Evolutionary conservation across 2,113 vertebrate genomes (phyloP).

Genomic region (Phodopus roborovskii): DNA sequence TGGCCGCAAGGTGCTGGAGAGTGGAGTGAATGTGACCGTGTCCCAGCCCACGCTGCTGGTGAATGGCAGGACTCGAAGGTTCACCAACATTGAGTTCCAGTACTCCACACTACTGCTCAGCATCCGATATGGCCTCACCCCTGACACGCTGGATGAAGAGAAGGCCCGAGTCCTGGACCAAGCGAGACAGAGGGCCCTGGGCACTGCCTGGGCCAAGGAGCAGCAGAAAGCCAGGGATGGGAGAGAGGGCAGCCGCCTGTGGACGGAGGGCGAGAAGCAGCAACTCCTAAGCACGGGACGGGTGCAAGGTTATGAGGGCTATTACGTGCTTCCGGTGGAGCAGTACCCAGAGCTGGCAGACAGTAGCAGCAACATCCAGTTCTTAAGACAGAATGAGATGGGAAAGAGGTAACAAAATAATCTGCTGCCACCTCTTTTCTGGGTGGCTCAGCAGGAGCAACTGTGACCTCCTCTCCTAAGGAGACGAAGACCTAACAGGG

Average conservation of each 20-base stretch:
- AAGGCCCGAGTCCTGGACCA: slow-evolving; percentile 95
- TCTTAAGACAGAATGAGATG: slow-evolving; percentile 99
- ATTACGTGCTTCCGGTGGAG: slow-evolving; percentile 98
- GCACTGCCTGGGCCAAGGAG: slow-evolving; percentile 95
- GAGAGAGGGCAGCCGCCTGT: slow-evolving; percentile 95
- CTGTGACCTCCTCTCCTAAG: slow-evolving; percentile 95
- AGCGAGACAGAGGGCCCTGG: slow-evolving; percentile 95
- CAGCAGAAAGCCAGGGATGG: slow-evolving; percentile 96
- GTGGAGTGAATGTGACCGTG: slow-evolving; percentile 95
- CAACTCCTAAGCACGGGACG: slow-evolving; percentile 95
- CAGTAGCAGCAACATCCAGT: slow-evolving; percentile 99
- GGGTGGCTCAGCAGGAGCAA: slow-evolving; percentile 89
- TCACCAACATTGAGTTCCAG: slow-evolving; percentile 96
- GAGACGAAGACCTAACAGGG: slow-evolving; percentile 96
- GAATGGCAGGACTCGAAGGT: slow-evolving; percentile 94
- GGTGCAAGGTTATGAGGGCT: slow-evolving; percentile 98
- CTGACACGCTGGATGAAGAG: slow-evolving; percentile 96
- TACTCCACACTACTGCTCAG: slow-evolving; percentile 92
- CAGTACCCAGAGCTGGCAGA: slow-evolving; percentile 99
- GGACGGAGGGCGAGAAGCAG: slow-evolving; percentile 99
- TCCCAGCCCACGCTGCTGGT: slow-evolving; percentile 90
- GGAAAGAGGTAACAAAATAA: slow-evolving; percentile 99
- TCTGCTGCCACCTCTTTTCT: slow-evolving; percentile 88
- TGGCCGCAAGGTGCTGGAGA: slow-evolving; percentile 95
- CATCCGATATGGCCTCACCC: slow-evolving; percentile 94